A percentile compares a stretch with the other conserved stretches of the same genome.
Conservation (phyloP, 2,113 vertebrate genomes). For the Zeus faber region DNA sequence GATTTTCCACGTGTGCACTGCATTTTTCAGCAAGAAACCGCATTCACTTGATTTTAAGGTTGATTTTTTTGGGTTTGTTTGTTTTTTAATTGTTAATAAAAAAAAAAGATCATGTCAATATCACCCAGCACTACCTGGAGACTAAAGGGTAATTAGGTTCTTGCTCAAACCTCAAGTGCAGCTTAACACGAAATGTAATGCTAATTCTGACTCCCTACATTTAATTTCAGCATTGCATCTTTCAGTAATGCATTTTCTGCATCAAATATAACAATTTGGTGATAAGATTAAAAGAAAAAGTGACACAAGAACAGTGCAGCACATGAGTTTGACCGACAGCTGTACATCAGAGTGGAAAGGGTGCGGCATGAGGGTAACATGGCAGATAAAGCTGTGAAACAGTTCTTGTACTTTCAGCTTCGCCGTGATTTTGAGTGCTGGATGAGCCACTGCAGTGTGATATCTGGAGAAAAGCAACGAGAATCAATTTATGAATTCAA, state of each 20-base stretch:
- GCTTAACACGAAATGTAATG: constrained; percentile 35
- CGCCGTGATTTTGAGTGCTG: constrained; percentile 85
- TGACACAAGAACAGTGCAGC: constrained; percentile 46
- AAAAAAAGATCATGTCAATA: too few relatives aligned
- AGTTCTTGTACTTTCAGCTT: constrained; percentile 65
- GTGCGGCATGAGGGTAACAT: constrained; percentile 56
- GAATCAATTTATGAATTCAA: background rate
- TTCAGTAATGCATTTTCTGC: constrained; percentile 48
- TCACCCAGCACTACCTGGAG: too few relatives aligned
- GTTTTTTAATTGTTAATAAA: too few relatives aligned
- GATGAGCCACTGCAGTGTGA: constrained; percentile 86
- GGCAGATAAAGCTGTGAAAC: constrained; percentile 52
- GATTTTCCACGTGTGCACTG: too few relatives aligned
- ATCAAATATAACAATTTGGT: constrained; percentile 11
- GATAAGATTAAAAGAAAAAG: constrained; percentile 1
- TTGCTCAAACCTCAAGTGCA: constrained; percentile 25
- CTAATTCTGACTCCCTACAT: too few relatives aligned
- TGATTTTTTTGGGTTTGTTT: too few relatives aligned
- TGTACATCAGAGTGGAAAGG: constrained; percentile 64
- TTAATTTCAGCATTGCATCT: constrained; percentile 18
- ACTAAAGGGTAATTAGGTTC: constrained; percentile 19
- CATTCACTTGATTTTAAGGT: too few relatives aligned
- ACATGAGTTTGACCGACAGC: constrained; percentile 43
- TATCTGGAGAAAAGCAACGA: constrained; percentile 66
- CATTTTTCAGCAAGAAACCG: too few relatives aligned